Evolutionary conservation across 2,888 invertebrate species (phyloP).

Genomic region (Apamea crenata): DNA sequence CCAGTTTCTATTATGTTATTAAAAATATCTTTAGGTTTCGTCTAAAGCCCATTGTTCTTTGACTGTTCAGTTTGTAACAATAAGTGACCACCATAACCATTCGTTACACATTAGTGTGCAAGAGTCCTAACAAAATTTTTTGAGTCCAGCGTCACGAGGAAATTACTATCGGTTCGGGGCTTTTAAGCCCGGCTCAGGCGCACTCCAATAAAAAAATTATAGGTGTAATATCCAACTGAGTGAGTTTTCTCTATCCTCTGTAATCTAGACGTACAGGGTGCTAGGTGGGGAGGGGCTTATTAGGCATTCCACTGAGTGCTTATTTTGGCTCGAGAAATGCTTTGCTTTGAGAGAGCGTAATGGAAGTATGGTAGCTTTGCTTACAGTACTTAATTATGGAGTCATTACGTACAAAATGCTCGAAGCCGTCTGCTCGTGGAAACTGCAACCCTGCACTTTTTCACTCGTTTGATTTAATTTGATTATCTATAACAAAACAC

Average conservation of each 20-base stretch:
- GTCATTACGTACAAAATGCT: background rate
- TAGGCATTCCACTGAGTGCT: background rate
- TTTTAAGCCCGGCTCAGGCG: conserved; percentile 51
- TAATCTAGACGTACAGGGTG: conserved; percentile 5
- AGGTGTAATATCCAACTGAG: conserved; percentile 31
- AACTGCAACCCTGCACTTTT: background rate
- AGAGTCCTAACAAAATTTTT: conserved; percentile 15
- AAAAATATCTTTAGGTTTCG: too few relatives aligned
- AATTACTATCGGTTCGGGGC: conserved; percentile 51
- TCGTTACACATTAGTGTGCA: conserved; percentile 22
- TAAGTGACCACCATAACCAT: background rate
- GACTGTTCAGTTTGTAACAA: background rate
- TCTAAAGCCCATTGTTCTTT: background rate
- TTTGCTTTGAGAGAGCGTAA: conserved; percentile 11
- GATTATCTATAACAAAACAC: background rate
- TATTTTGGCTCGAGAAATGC: conserved; percentile 3
- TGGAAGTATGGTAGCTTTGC: background rate
- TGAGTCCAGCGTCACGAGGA: conserved; percentile 24
- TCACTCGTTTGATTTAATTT: background rate
- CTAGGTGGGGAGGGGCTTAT: background rate
- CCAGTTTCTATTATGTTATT: background rate
- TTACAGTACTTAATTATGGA: background rate
- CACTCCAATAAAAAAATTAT: conserved; percentile 44
- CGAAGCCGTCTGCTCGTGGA: background rate
- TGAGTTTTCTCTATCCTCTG: conserved; percentile 9